A percentile compares a stretch with the other conserved stretches of the same genome.
These are phyloP conservation scores for Exaiptasia diaphana DNA, from an alignment of 64 coral and sea anemone species.

Conservation along the genomic window DNA sequence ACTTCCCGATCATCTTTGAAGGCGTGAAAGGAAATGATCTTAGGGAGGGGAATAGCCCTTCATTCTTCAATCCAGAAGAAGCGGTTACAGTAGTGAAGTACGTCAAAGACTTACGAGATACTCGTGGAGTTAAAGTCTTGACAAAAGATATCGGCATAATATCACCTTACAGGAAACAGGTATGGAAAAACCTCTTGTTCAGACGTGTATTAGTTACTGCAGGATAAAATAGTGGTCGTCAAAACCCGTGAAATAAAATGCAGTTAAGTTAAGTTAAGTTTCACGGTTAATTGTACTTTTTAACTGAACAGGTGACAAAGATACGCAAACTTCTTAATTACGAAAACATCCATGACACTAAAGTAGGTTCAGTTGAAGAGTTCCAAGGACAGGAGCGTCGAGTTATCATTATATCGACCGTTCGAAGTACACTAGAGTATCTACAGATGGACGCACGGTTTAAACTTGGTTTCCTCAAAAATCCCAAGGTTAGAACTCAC, in stretches of 20 bases:
- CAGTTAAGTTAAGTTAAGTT: no score
- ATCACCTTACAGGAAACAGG: slow-evolving; percentile 66
- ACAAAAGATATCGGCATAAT: slow-evolving; percentile 53
- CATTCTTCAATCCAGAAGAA: slow-evolving; percentile 68
- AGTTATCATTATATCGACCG: slow-evolving; percentile 67
- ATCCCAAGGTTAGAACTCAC: slow-evolving; percentile 53
- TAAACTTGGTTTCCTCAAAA: slow-evolving; percentile 68
- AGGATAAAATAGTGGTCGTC: no score
- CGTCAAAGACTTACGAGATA: slow-evolving; percentile 46
- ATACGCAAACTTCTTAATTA: slow-evolving; percentile 34
- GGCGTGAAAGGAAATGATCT: slow-evolving; percentile 44
- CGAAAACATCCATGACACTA: slow-evolving; percentile 44
- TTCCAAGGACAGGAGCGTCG: slow-evolving; percentile 68
- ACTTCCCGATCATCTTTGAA: slow-evolving; percentile 57
- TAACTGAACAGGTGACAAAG: slow-evolving; percentile 57
- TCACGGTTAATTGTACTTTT: no score
- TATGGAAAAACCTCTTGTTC: not conserved
- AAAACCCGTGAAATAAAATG: no score
- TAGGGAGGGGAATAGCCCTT: slow-evolving; percentile 55
- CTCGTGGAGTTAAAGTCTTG: slow-evolving; percentile 35
- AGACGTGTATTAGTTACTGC: no score
- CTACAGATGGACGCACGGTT: slow-evolving; percentile 58
- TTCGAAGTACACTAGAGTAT: slow-evolving; percentile 51
- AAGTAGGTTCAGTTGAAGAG: slow-evolving; percentile 67
- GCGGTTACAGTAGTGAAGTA: slow-evolving; percentile 32